Evolutionary conservation across 2,113 vertebrate species (phyloP), one percentile per base, ranked within the genome.

Genomic region (Pachycephala philippinensis): DNA sequence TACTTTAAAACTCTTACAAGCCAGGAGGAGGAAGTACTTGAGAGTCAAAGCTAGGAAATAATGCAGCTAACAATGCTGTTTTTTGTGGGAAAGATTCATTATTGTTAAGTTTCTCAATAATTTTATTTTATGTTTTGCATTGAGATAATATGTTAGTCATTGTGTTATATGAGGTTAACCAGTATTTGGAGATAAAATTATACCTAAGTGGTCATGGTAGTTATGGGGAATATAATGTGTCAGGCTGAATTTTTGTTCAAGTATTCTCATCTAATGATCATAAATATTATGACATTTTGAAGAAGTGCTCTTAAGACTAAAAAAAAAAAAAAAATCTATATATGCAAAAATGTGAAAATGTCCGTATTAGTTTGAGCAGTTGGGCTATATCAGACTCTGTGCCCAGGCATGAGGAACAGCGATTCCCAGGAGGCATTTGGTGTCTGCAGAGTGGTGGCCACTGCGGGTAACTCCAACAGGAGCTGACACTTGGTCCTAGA

Each of bases 241-340:
- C 79, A 53, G 52, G 61, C 56, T 75, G 90, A 70, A 81, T 89
- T 92, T 86, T 86, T 90, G 10, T 81, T 95, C 92, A 78, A 90
- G 88, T 92, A 57, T 84, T 94, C 69, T 93, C 49, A 57, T 93
- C 40, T 77, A 72, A 74, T 91, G 76, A 76, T 96, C 64, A 61
- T 94, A 96, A 96, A 97, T 95, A 96, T 96, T 97, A 77, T 78
- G 93, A 95, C 71, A 90, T 87, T 97, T 90, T 89, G 72, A 93
- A 94, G 68, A 95, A 95, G 86, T 78, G 56, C 84, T 93, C 86
- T 95, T 95, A 84, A 92, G 72, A 70, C 52, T 54, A 3, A 26
- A 53, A 53, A 53, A 35, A 10, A 54, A 33, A 54, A 50, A 56
- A 52, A 47, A 45, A 45, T 8, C 20, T 66, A 22, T 63, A 39